Conservation (phyloP, 2,888 invertebrate genomes). For the Nomada hirtipes region DNA sequence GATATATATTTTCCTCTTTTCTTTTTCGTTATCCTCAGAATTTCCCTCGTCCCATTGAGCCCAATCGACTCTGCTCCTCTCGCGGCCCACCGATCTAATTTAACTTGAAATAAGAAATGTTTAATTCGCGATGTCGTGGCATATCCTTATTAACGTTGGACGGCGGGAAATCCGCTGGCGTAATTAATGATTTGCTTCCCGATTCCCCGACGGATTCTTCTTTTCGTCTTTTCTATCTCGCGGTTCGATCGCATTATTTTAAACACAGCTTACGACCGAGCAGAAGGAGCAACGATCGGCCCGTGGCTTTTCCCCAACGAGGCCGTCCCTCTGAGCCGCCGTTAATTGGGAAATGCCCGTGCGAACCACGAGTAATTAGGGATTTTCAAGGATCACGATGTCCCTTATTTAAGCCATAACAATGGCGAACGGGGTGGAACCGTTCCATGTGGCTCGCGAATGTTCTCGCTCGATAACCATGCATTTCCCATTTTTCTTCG, state of each 20-base stretch:
- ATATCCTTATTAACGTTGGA: background rate
- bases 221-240: background rate
- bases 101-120: conserved; percentile 29
- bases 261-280: background rate
- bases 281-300: conserved; percentile 1
- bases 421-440: conserved; percentile 68
- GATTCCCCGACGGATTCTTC: background rate
- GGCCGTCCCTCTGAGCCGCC: conserved; percentile 28
- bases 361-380: conserved; percentile 71
- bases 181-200: conserved; percentile 11
- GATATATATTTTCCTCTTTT: background rate
- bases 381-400: conserved; percentile 70
- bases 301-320: conserved; percentile 31
- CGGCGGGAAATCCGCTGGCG: background rate
- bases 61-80: conserved; percentile 37
- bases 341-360: conserved; percentile 73
- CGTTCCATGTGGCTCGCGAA: conserved; percentile 26
- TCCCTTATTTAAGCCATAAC: conserved; percentile 76
- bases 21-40: conserved; percentile 1
- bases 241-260: conserved; percentile 18
- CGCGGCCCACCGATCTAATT: conserved; percentile 36
- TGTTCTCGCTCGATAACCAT: conserved; percentile 56
- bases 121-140: background rate
- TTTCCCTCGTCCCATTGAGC: conserved; percentile 32
- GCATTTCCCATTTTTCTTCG: conserved; percentile 29